Base-by-base conservation (phyloP, 2,888 invertebrate species). In the Drosophila birchii region DNA sequence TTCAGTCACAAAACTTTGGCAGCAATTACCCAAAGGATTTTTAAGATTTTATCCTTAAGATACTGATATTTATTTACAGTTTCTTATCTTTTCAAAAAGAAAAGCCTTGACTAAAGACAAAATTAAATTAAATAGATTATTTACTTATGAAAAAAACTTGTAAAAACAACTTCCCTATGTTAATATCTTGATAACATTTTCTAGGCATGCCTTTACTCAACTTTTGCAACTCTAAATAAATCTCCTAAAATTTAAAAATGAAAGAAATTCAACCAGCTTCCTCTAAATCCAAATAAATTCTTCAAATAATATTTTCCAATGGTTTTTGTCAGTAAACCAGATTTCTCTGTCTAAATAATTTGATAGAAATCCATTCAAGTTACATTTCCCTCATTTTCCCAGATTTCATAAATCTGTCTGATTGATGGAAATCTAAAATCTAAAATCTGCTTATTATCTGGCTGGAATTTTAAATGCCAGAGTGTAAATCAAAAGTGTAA, bases 381-480 rank as follows among this genome's bases (percentile, higher is more conserved):
- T 58, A 32, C 12, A 34, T 23, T n/a, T 53, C 5, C 34, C 34
- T 16, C 20, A 60, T 61, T 32, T 41, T 41, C 23, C 47, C 47
- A 47, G 32, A 58, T 23, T 9, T 16, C 23, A 56, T 56, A 59
- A 56, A 23, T 18, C 60, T 23, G n/a, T 5, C 61, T 26, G 60
- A 61, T 61, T 61, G 60, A 61, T 61, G 18, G 60, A 61, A 60
- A 26, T 43, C 14, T 14, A 29, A n/a, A 29, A 32, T 49, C 29
- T 32, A 32, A 49, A 60, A 61, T 61, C 34, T 29, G 47, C 26
- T 18, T 9, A 2, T 20, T 5, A 1, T n/a, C 5, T 26, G 16
- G 1, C 20, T 36, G 51, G 51, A 36, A 53, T 53, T 20, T 49
- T 39, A 64, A 60, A 34, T 60, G 60, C 67, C 64, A 36, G 67